phyloP scores from a whole-genome alignment of 2,113 vertebrate genomes.

The Rhombomys opimus region DNA sequence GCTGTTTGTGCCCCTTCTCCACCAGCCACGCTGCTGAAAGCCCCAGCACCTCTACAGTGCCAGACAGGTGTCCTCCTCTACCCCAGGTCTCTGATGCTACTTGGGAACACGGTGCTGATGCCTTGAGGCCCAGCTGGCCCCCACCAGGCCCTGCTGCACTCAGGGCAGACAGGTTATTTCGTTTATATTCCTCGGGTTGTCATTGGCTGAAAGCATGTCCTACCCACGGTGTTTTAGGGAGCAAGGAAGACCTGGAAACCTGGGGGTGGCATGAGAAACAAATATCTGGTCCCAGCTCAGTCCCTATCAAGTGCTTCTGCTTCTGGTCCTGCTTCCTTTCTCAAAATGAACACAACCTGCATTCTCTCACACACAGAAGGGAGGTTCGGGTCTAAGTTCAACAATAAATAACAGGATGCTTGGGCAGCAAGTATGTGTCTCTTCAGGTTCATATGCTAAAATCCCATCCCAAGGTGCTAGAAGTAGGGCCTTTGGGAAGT shows the following conservation, averaged over 20 bases:
- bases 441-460: background rate
- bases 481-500: background rate
- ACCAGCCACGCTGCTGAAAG: background rate
- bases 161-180: rapidly evolving
- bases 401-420: background rate
- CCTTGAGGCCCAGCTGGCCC: too few species aligned
- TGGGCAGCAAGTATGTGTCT: background rate
- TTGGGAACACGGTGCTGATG: background rate
- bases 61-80: background rate
- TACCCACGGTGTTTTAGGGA: background rate
- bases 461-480: background rate
- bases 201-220: background rate
- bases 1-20: conserved; percentile 60
- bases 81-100: background rate
- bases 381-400: background rate
- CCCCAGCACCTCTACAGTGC: background rate
- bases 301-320: background rate
- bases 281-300: background rate
- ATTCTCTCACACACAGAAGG: background rate
- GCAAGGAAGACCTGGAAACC: background rate
- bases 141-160: rapidly evolving
- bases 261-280: background rate
- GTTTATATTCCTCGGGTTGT: background rate
- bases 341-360: background rate
- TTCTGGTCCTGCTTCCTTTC: background rate